Evolutionary conservation across 53 echinoderm and acorn worm species (phyloP).

Genomic region (Patiria pectinifera): DNA sequence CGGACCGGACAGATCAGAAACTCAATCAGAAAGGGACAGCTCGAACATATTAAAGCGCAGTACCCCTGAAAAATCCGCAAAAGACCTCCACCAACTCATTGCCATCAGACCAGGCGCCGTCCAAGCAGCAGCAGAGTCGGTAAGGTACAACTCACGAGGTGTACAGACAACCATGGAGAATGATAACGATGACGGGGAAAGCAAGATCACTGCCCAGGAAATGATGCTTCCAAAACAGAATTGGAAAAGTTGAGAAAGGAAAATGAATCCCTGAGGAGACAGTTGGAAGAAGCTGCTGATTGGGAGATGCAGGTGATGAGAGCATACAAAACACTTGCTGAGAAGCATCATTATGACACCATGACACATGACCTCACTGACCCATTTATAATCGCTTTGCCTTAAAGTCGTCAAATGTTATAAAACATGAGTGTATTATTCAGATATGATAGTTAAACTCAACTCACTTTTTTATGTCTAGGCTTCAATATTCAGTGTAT

Average conservation of each 20-base stretch:
- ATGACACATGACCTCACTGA: too few species aligned
- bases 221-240: background rate
- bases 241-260: slow-evolving; percentile 53
- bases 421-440: too few species aligned
- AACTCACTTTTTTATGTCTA: too few species aligned
- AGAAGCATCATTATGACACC: slow-evolving; percentile 62
- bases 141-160: slow-evolving; percentile 8
- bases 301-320: slow-evolving; percentile 82
- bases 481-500: too few species aligned
- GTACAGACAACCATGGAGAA: background rate
- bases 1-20: background rate
- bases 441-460: too few species aligned
- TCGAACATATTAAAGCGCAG: background rate
- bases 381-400: too few species aligned
- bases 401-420: too few species aligned
- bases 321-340: slow-evolving; percentile 70
- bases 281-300: slow-evolving; percentile 70
- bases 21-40: background rate
- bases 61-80: background rate
- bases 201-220: background rate
- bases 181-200: background rate
- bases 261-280: slow-evolving; percentile 68
- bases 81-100: slow-evolving; percentile 20
- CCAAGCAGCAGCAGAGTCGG: background rate
- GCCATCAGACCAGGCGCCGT: background rate